Percentiles rank a stretch among this genome's conserved stretches.
These are phyloP conservation scores for Cyclina sinensis DNA, from an alignment of 1,140 invertebrate species.

Conservation along the genomic window DNA sequence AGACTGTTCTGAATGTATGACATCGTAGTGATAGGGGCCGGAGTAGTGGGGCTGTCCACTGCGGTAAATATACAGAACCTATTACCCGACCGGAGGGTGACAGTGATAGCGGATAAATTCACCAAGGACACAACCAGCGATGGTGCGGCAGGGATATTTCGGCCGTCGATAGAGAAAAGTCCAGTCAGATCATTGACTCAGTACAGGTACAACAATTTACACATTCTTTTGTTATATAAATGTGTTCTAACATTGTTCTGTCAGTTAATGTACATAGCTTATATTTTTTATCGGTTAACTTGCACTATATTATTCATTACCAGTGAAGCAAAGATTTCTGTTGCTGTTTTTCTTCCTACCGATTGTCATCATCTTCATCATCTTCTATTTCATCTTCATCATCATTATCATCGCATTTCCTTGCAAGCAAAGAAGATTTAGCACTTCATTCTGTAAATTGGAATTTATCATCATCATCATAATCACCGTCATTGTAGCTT, in stretches of 20 bases:
- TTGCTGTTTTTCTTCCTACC: neutral
- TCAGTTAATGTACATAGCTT: neutral
- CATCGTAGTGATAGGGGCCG: conserved; percentile 79
- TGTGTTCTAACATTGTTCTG: neutral
- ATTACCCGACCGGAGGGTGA: conserved; percentile 90
- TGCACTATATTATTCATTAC: too few species aligned
- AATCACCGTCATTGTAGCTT: too few species aligned
- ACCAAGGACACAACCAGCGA: conserved; percentile 92
- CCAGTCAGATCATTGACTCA: conserved; percentile 6
- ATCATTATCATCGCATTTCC: too few species aligned
- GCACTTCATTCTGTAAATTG: too few species aligned
- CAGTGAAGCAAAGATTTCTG: neutral
- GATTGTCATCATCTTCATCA: neutral
- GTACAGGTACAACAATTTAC: conserved; percentile 31
- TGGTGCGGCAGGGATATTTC: conserved; percentile 95
- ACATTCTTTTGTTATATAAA: neutral
- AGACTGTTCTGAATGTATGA: conserved; percentile 49
- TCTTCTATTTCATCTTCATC: neutral
- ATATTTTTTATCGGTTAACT: neutral
- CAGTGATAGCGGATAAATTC: conserved; percentile 93
- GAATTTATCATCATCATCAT: neutral
- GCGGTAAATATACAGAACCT: conserved; percentile 89
- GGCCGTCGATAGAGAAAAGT: conserved; percentile 90
- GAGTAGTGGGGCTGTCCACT: conserved; percentile 85
- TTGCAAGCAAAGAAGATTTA: too few species aligned